phyloP scores from a whole-genome alignment of 2,888 invertebrate genomes.

The Athalia rosae region DNA sequence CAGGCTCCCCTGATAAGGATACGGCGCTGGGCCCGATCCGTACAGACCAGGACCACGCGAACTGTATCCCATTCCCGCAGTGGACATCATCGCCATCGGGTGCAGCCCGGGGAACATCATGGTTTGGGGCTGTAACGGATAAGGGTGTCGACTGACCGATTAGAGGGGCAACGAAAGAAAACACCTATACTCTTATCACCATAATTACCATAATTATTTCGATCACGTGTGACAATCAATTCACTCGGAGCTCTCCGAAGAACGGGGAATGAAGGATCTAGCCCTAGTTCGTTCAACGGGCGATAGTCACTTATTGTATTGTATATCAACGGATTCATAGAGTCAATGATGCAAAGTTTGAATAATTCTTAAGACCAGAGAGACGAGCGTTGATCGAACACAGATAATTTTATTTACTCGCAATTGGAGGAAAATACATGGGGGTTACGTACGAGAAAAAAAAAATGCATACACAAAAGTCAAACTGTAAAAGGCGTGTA shows the following conservation, averaged over 20 bases:
- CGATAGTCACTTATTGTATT: too few relatives aligned
- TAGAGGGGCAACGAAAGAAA: background rate
- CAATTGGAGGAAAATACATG: conserved; percentile 36
- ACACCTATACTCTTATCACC: too few relatives aligned
- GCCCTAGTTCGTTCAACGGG: background rate
- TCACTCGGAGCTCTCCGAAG: too few relatives aligned
- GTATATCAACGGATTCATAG: background rate
- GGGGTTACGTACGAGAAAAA: conserved; percentile 39
- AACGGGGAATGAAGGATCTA: too few relatives aligned
- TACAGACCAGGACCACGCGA: conserved; percentile 77
- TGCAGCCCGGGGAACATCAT: conserved; percentile 97
- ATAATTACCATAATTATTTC: too few relatives aligned
- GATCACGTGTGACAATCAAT: too few relatives aligned
- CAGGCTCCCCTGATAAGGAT: conserved; percentile 73
- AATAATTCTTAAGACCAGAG: conserved; percentile 36
- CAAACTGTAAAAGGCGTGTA: background rate
- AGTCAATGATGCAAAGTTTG: background rate
- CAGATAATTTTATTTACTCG: conserved; percentile 42
- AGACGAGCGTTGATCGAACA: conserved; percentile 30
- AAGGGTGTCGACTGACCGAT: background rate
- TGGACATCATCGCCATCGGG: conserved; percentile 98
- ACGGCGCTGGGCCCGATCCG: conserved; percentile 78
- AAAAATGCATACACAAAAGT: background rate
- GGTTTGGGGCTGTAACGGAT: conserved; percentile 81
- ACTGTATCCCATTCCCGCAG: conserved; percentile 85